Conservation (phyloP, 2,888 invertebrate genomes). For the Bruchidius siliquastri region DNA sequence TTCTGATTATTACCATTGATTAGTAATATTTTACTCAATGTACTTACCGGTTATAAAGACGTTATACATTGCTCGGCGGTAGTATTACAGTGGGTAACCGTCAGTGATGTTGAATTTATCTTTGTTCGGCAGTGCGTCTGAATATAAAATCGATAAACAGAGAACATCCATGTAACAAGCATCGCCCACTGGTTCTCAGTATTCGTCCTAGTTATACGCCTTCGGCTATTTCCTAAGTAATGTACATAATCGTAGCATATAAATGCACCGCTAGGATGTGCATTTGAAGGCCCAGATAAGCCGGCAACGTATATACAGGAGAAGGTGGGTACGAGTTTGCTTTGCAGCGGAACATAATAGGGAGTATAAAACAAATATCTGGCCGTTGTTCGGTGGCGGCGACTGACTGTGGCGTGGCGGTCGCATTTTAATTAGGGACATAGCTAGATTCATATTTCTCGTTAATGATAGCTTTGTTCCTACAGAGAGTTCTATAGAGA, state of each 20-base stretch:
- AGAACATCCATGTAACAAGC: not conserved
- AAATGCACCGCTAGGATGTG: not conserved
- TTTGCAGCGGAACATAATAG: not conserved
- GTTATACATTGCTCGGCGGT: no score
- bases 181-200: not conserved
- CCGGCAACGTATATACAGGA: not conserved
- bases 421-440: no score
- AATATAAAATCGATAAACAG: not conserved
- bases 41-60: no score
- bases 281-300: not conserved
- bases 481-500: no score
- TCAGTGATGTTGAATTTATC: no score
- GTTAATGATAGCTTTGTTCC: no score
- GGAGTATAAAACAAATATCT: conserved; percentile 12
- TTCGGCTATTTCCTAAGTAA: not conserved
- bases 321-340: not conserved
- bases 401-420: not conserved
- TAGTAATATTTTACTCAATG: no score
- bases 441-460: no score
- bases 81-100: no score
- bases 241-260: not conserved
- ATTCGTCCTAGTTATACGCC: not conserved
- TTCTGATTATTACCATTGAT: no score
- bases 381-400: conserved; percentile 10
- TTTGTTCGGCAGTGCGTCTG: no score